Base-by-base conservation (phyloP, 2,888 invertebrate species). In the Philereme vetulata region DNA sequence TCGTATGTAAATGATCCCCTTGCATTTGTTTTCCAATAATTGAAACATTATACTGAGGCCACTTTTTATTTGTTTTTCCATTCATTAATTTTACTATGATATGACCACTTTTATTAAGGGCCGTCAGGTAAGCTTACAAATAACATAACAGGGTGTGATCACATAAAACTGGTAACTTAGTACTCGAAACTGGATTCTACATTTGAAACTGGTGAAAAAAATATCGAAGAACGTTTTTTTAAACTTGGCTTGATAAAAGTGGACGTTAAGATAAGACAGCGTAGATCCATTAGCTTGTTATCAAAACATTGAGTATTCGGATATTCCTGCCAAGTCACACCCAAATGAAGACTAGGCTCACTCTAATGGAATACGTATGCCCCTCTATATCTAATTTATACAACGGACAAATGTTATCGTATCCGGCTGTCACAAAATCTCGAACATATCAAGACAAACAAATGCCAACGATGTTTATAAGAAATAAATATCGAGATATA, bases 321-420 rank as follows among this genome's bases (percentile, higher is more conserved):
- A 42, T 47, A 48, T 53, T 55, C 57, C 50, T 65, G 70, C 68
- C 70, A 70, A 71, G 66, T 56, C 34, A 61, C 64, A 58, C 66
- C 51, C 60, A 63, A n/a, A 66, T 64, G 60, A 51, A 51, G 46
- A 48, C 63, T 58, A 53, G 44, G 36, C 38, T 21, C 51, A 63
- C 56, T 59, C 51, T 57, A 60, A 66, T 52, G 62, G 56, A 67
- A 64, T 64, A 56, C 71, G 71, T 74, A 71, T 67, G 65, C 67
- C 71, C 65, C 61, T 62, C 60, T 70, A 76, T 65, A 58, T 58
- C 63, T 67, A 72, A 76, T 72, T 75, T 76, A 77, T 77, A 67
- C 71, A 68, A 69, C 54, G 56, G 58, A 57, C 51, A 55, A 46
- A 70, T 66, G 57, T 64, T 57, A 66, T 65, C 58, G 64, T 54